Conservation (phyloP, 2,113 vertebrate genomes). For the Hepsetus odoe region DNA sequence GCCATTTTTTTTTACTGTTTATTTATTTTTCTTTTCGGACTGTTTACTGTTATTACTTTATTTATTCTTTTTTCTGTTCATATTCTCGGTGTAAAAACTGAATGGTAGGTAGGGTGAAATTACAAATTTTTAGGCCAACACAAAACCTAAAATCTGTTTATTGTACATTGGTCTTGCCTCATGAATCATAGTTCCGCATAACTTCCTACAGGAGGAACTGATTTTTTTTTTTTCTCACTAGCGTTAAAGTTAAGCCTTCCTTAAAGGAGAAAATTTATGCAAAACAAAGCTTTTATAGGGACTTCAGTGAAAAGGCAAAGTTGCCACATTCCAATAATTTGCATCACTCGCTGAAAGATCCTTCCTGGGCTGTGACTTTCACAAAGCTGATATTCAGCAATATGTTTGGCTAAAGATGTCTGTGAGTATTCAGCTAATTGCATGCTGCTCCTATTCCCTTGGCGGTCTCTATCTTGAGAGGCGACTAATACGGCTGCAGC, state of each 20-base stretch:
- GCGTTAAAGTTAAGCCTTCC: background rate
- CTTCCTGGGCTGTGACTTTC: background rate
- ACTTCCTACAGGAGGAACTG: too few relatives aligned
- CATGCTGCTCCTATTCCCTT: background rate
- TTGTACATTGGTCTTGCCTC: too few relatives aligned
- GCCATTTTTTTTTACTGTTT: too few relatives aligned
- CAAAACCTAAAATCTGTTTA: too few relatives aligned
- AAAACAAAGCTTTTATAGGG: background rate
- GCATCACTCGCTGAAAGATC: background rate
- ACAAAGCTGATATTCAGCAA: background rate
- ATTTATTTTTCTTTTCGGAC: too few relatives aligned
- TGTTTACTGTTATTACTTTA: too few relatives aligned
- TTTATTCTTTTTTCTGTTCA: too few relatives aligned
- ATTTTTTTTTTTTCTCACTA: too few relatives aligned
- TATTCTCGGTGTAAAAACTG: too few relatives aligned
- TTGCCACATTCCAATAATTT: background rate
- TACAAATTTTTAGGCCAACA: too few relatives aligned
- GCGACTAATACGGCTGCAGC: background rate
- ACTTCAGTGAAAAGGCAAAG: background rate
- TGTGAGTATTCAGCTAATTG: background rate
- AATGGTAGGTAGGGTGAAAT: too few relatives aligned
- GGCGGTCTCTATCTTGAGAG: background rate
- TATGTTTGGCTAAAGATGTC: background rate
- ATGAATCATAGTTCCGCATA: too few relatives aligned
- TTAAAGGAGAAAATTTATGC: background rate